Conservation (phyloP, 2,797 vertebrate genomes). For the Sarcoramphus papa region DNA sequence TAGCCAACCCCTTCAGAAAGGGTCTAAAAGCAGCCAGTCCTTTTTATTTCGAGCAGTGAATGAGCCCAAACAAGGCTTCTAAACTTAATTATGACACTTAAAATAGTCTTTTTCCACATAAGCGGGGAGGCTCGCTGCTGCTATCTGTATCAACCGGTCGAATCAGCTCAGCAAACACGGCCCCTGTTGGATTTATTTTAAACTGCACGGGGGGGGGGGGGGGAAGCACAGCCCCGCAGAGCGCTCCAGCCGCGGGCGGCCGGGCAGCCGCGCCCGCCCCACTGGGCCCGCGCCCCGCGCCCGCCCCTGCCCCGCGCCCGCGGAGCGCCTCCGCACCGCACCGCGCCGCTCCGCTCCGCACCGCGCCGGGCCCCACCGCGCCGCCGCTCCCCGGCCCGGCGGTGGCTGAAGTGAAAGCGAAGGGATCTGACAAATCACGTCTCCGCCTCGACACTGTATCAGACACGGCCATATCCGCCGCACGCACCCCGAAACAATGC, state of each 20-base stretch:
- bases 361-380: not conserved
- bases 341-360: not conserved
- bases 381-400: conserved; percentile 49
- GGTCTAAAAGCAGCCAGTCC: conserved; percentile 56
- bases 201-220: conserved; percentile 63
- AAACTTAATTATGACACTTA: conserved; percentile 73
- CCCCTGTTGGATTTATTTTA: conserved; percentile 77
- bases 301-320: not conserved
- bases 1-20: conserved; percentile 60
- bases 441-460: conserved; percentile 82
- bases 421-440: conserved; percentile 80
- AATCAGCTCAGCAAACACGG: conserved; percentile 78
- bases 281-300: not conserved
- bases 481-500: conserved; percentile 75
- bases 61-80: conserved; percentile 68
- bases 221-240: conserved; percentile 7
- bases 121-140: conserved; percentile 42
- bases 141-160: conserved; percentile 37
- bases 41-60: conserved; percentile 64
- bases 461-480: conserved; percentile 82
- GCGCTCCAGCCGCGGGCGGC: not conserved
- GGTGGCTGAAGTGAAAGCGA: conserved; percentile 75
- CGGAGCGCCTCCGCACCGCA: not conserved
- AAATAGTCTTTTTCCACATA: conserved; percentile 64
- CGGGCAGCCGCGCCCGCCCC: not conserved